Conservation (phyloP, 2,797 vertebrate species). For the Myotis findleyi region DNA sequence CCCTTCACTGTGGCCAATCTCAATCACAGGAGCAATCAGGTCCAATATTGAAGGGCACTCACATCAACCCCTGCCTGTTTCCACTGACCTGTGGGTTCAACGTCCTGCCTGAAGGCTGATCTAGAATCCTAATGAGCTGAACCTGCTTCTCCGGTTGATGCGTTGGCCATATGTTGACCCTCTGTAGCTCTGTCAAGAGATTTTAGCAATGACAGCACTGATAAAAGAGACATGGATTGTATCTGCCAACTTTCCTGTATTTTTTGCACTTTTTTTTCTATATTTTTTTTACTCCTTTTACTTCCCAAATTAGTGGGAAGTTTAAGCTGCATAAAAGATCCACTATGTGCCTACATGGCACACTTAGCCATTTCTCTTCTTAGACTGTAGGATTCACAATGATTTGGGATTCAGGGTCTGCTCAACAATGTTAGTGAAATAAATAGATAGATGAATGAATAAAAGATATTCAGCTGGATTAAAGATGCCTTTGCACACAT, state of each 20-base stretch:
- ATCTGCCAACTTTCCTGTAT: neutral
- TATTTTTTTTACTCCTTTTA: neutral
- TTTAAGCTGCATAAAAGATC: neutral
- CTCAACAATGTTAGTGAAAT: neutral
- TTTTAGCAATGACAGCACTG: neutral
- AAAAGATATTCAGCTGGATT: neutral
- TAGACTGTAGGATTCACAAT: neutral
- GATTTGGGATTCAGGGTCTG: neutral
- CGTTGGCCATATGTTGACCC: slow-evolving; percentile 16
- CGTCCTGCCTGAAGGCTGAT: neutral
- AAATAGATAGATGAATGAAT: neutral
- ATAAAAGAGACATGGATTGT: neutral
- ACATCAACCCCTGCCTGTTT: slow-evolving; percentile 26
- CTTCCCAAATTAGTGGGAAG: neutral
- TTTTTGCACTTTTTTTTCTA: neutral
- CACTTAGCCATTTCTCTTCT: neutral
- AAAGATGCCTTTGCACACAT: neutral
- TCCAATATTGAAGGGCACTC: slow-evolving; percentile 17
- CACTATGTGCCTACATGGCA: neutral
- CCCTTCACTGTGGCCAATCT: neutral
- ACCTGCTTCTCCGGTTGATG: slow-evolving; percentile 7
- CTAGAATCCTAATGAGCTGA: slow-evolving; percentile 53
- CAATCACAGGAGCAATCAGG: neutral
- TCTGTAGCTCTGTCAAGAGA: neutral
- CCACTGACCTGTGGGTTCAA: neutral